Evolutionary conservation across 2,888 invertebrate species (phyloP).

Genomic region (Tuta absoluta): DNA sequence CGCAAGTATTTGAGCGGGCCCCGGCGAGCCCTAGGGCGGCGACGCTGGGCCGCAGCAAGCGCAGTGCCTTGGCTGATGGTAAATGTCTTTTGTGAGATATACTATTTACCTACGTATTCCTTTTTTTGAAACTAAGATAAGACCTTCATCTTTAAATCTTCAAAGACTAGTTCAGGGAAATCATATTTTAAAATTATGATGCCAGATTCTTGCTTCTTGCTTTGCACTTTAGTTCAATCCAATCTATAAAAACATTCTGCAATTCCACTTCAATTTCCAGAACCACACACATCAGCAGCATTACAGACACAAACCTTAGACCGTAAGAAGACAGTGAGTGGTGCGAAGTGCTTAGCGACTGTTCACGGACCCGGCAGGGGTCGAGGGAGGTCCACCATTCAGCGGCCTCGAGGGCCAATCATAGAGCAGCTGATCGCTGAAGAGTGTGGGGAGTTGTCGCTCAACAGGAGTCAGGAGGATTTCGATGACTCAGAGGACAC

Average conservation of each 20-base stretch:
- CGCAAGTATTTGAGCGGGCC: conserved; percentile 81
- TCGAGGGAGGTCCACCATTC: conserved; percentile 57
- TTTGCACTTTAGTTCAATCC: background rate
- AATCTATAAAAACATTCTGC: background rate
- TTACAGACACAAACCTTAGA: conserved; percentile 75
- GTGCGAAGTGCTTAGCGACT: conserved; percentile 68
- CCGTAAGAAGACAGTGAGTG: conserved; percentile 57
- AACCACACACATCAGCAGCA: conserved; percentile 75
- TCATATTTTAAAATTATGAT: background rate
- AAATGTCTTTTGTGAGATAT: conserved; percentile 27
- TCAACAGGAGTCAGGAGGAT: conserved; percentile 78
- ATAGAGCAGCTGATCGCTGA: conserved; percentile 75
- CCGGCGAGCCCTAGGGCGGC: conserved; percentile 78
- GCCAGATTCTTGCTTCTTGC: background rate
- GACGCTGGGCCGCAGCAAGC: conserved; percentile 69
- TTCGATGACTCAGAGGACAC: conserved; percentile 83
- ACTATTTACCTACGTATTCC: background rate
- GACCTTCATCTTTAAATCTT: background rate
- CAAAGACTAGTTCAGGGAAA: background rate
- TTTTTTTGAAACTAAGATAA: background rate
- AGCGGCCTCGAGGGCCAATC: conserved; percentile 65
- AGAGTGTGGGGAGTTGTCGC: conserved; percentile 68
- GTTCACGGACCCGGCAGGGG: conserved; percentile 65
- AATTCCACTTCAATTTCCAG: conserved; percentile 42
- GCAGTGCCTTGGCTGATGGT: conserved; percentile 68